Evolutionary conservation across 2,797 vertebrate genomes (phyloP), one percentile per base, ranked within the genome.

Genomic region (Ispidina lecontei): DNA sequence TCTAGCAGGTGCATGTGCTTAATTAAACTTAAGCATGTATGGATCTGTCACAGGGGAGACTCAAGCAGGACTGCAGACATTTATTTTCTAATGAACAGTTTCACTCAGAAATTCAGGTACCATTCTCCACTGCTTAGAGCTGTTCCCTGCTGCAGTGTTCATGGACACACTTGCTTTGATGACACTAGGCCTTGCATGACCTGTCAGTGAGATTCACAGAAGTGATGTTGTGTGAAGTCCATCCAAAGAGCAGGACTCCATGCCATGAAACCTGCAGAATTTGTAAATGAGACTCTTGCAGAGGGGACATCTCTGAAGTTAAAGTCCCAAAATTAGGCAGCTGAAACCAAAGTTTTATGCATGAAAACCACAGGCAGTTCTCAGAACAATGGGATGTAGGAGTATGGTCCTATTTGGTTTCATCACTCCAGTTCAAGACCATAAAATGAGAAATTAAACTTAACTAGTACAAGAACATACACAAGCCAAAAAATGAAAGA

Each of bases 381-480:
- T 71, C 65, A 81, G 41, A 88, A 65, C 55, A 81, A 37, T 59
- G 70, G 44, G 15, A 31, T 69, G 31, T 58, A 21, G 56, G 72
- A 74, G 29, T 9, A 22, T 11, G 16, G 63, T 18, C 58, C 16
- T 68, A 16, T 37, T 65, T 64, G 39, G n/a, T 85, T 94, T 90
- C 63, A 71, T 82, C 46, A 62, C 14, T 76, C 29, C 29, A 29
- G n/a, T 47, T 68, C 56, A 68, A 63, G 49, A 49, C n/a, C 15
- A 2, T 69, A 46, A 93, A 93, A 46, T 63, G 55, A 88, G 71
- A 93, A 94, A 84, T 60, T 64, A 89, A 95, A 86, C 33, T 75
- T 60, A 43, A 64, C 47, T 46, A 80, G 19, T 35, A 35, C 4
- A 13, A 59, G 28, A 80, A n/a, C 20, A 41, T 44, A 43, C 0